Evolutionary conservation across 2,888 invertebrate species (phyloP), one percentile per base, ranked within the genome.

Genomic region (Melangyna quadrimaculata): DNA sequence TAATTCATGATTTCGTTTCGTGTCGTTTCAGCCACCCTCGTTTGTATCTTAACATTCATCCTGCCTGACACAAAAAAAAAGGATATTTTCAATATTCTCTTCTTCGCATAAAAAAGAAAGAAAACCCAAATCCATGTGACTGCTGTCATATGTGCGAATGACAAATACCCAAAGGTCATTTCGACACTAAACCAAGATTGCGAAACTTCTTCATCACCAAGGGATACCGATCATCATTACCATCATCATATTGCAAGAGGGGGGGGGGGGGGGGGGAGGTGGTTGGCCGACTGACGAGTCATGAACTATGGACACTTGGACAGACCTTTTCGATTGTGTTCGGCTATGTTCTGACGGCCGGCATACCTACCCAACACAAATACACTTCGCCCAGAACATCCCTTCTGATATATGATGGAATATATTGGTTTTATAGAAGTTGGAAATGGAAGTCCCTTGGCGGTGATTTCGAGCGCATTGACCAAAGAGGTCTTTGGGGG

Each of bases 101-200:
- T n/a, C 2, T 48, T 10, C 12, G 12, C 3, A 10, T 6, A 4
- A 29, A 9, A 57, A 24, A 27, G 55, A 61, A 27, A 29, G 6
- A 43, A 35, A 80, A 35, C 61, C 55, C 67, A 82, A 69, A 12
- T 57, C 35, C 24, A 51, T 65, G 79, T 70, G 77, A 77, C 63
- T 73, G 63, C 81, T 78, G 81, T 86, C 86, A 86, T 86, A 86
- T 86, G 81, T 77, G 65, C 78, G 67, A 86, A 78, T 81, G 86
- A 78, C 81, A 86, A 86, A 81, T 86, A 81, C 86, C 81, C 77
- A 81, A 65, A 81, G 81, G 81, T 86, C 86, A 80, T 80, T 80
- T 80, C 55, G 75, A 63, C 84, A 69, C 79, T 75, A 40, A 53
- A 72, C 45, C 45, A 75, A 81, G 81, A 86, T 86, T 78, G 81